These are phyloP conservation scores for Podarcis cretensis DNA, from an alignment of 2,113 vertebrate genomes.

Conservation along the genomic window DNA sequence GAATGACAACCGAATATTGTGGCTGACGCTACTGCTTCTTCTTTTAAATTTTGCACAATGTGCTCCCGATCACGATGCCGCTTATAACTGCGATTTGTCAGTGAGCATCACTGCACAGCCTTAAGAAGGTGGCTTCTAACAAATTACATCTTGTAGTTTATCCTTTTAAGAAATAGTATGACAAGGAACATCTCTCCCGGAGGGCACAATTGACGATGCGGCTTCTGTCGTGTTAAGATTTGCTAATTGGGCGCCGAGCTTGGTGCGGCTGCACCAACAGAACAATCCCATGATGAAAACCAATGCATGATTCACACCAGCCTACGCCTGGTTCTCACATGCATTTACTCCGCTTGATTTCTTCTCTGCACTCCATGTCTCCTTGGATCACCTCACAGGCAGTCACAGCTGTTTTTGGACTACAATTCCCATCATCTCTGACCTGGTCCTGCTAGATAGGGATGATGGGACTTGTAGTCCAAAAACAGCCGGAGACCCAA, in stretches of 20 bases:
- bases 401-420: background rate
- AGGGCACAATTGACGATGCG: background rate
- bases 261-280: background rate
- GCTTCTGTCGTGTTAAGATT: background rate
- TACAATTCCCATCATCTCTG: no score
- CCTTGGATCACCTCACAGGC: background rate
- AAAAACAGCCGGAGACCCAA: no score
- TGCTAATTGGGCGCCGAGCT: background rate
- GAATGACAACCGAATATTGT: slow-evolving; percentile 34
- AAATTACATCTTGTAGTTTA: background rate
- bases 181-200: background rate
- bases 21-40: slow-evolving; percentile 44
- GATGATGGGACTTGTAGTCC: no score
- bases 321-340: background rate
- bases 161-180: background rate
- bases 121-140: background rate
- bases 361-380: background rate
- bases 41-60: slow-evolving; percentile 19
- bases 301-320: background rate
- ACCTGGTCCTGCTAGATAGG: no score
- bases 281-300: background rate
- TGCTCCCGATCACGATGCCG: slow-evolving; percentile 25
- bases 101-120: slow-evolving; percentile 32
- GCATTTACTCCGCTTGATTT: background rate
- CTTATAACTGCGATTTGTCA: slow-evolving; percentile 30